Conservation (phyloP, 2,797 vertebrate species). For the Hafferia zeledoni region DNA sequence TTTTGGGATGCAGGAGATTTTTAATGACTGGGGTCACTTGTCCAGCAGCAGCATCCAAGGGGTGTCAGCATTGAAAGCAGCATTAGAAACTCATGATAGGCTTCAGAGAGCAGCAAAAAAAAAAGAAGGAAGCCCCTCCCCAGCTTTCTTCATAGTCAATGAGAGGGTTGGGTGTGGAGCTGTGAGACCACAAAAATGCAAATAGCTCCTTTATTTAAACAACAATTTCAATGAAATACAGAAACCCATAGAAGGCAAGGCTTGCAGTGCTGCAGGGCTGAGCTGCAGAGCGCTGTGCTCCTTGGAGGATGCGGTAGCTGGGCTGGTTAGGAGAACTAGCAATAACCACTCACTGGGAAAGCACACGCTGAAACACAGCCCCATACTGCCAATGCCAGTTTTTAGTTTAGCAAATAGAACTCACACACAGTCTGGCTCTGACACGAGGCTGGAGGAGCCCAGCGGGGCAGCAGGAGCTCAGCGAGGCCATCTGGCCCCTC, state of each 20-base stretch:
- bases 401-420: background rate
- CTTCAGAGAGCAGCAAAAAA: background rate
- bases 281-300: background rate
- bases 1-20: background rate
- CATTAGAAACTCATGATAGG: background rate
- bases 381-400: background rate
- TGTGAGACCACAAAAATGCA: background rate
- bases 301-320: background rate
- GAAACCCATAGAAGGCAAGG: background rate
- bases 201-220: background rate
- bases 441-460: background rate
- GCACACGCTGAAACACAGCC: background rate
- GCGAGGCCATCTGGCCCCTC: background rate
- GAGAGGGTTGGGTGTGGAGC: background rate
- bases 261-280: background rate
- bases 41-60: background rate
- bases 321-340: background rate
- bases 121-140: background rate
- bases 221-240: background rate
- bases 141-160: fast-evolving
- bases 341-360: background rate
- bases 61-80: fast-evolving
- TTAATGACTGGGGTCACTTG: background rate
- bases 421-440: fast-evolving
- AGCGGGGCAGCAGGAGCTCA: background rate